Base-by-base conservation (phyloP, 2,113 vertebrate species). In the Cynoglossus semilaevis region DNA sequence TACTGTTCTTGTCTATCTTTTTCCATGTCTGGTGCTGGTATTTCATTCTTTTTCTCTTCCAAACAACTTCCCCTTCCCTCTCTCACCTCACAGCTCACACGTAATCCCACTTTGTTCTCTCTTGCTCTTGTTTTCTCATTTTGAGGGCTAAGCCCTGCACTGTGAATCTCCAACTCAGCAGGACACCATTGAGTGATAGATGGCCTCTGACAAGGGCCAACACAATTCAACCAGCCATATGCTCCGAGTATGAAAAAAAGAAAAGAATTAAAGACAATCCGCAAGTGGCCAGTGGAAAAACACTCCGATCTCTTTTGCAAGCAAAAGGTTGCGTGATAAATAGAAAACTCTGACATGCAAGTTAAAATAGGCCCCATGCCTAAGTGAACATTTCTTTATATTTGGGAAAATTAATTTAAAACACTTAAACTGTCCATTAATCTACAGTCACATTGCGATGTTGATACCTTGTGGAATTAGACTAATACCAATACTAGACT, bases 141-240 rank as follows among this genome's bases (percentile, higher is more conserved):
- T 70, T 65, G 56, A 81, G 72, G 45, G 49, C 58, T 70, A 72
- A 67, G 72, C 49, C 68, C 78, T 74, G 67, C 13, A 48, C 78
- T 81, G 70, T 69, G 76, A 72, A 79, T 80, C 74, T 77, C 76
- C 42, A 57, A 38, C 85, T 57, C 88, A 87, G 89, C 77, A 72
- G 85, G 85, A 85, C 77, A 70, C 85, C 77, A 35, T 48, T 29
- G 58, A 74, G 55, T 88, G 87, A 90, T 88, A 81, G 77, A 91
- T 89, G 74, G 88, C 66, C 70, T 58, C 76, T 88, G 84, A 89
- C 85, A 85, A 85, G 83, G 79, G 75, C 72, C 79, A 81, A 86
- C 75, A 85, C 78, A 85, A 83, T 81, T 72, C 83, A 84, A 84
- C 71, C 71, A 79, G 58, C 67, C 83, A 85, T 80, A 84, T 76